A percentile compares a stretch with the other conserved stretches of the same genome.
Evolutionary conservation across 2,113 vertebrate species (phyloP).

Genomic region (Syrmaticus mikado): DNA sequence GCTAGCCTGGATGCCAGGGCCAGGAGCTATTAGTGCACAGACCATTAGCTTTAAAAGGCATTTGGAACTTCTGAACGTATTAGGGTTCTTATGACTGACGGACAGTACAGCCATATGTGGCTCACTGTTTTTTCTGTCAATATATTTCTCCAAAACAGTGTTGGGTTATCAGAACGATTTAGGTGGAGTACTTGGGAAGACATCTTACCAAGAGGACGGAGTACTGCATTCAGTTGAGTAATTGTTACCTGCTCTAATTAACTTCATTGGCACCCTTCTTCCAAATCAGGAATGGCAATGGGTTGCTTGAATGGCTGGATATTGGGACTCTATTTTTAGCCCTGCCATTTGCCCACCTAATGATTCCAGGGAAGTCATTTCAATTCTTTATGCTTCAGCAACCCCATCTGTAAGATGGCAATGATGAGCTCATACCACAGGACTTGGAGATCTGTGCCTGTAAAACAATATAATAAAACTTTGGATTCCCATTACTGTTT

Average conservation of each 20-base stretch:
- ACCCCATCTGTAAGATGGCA: conserved; percentile 56
- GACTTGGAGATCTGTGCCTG: conserved; percentile 16
- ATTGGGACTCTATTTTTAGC: conserved; percentile 52
- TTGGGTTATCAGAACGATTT: background rate
- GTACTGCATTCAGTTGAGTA: background rate
- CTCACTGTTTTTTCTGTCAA: conserved; percentile 15
- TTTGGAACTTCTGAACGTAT: conserved; percentile 58
- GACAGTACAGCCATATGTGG: conserved; percentile 27
- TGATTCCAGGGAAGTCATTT: conserved; percentile 55
- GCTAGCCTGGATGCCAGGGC: conserved; percentile 64
- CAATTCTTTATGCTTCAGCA: conserved; percentile 27
- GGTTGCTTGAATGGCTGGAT: background rate
- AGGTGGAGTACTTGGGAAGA: background rate
- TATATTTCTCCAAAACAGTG: background rate
- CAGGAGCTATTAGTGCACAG: conserved; percentile 71
- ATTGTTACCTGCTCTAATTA: background rate
- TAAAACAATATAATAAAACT: background rate
- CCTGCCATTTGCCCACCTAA: conserved; percentile 45
- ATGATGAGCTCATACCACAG: conserved; percentile 50
- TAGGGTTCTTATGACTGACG: conserved; percentile 45
- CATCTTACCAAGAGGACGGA: background rate
- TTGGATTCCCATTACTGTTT: background rate
- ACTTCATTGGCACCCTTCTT: background rate
- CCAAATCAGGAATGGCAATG: background rate
- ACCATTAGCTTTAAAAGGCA: conserved; percentile 75